Conservation (phyloP, 2,797 vertebrate species). For the Chelidonichthys spinosus region DNA sequence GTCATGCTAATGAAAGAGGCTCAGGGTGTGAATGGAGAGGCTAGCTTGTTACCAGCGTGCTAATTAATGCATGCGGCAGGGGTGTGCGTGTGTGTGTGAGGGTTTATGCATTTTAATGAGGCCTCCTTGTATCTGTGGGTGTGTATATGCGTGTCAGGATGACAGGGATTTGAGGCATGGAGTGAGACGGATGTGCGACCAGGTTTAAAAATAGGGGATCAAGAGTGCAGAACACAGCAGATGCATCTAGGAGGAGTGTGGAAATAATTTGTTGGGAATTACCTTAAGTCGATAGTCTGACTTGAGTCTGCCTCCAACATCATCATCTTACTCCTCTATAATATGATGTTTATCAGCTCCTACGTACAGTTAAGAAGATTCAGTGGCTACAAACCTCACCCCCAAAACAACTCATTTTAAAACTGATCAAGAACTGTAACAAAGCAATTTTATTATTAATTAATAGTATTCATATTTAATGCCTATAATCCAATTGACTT, state of each 20-base stretch:
- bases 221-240: constrained; percentile 41
- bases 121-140: constrained; percentile 61
- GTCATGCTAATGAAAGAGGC: constrained; percentile 87
- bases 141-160: constrained; percentile 59
- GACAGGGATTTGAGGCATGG: constrained; percentile 61
- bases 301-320: constrained; percentile 5
- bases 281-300: constrained; percentile 17
- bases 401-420: not conserved
- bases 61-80: constrained; percentile 85
- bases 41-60: constrained; percentile 84
- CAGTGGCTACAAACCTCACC: not conserved
- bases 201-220: constrained; percentile 58
- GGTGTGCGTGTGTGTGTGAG: constrained; percentile 63
- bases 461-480: constrained; percentile 6
- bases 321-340: constrained; percentile 7
- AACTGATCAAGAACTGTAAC: constrained; percentile 1
- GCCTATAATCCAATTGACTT: constrained; percentile 8
- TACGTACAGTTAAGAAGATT: constrained; percentile 4
- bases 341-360: constrained; percentile 21
- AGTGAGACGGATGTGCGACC: constrained; percentile 59
- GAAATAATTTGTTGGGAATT: constrained; percentile 53
- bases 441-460: constrained; percentile 7
- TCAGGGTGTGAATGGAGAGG: constrained; percentile 83
- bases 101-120: constrained; percentile 77
- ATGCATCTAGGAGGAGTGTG: constrained; percentile 27